These are phyloP conservation scores for Mythimna ferrago DNA, from an alignment of 2,888 invertebrate genomes.

Conservation along the genomic window DNA sequence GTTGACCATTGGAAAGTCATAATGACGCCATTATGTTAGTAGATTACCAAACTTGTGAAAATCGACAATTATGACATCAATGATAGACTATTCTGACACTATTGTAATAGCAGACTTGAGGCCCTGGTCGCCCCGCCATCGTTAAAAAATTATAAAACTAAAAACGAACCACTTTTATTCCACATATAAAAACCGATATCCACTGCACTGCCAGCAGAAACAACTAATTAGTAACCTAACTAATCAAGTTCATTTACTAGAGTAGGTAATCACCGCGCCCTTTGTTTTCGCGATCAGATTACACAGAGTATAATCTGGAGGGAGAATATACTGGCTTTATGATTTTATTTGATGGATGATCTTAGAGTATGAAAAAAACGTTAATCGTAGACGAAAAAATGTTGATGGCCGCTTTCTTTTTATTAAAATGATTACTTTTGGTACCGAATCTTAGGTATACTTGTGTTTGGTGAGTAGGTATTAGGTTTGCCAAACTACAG, in stretches of 20 bases:
- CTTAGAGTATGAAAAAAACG: constrained; percentile 16
- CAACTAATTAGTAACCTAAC: constrained; percentile 46
- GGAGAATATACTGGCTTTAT: constrained; percentile 43
- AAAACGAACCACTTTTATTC: no score
- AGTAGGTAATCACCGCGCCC: constrained; percentile 55
- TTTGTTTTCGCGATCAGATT: constrained; percentile 54
- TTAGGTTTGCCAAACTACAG: not conserved
- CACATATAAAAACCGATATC: constrained; percentile 1
- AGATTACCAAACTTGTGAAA: no score
- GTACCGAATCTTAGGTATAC: not conserved
- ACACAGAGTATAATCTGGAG: constrained; percentile 46
- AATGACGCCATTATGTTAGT: no score
- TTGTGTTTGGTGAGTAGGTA: not conserved
- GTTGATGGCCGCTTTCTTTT: not conserved
- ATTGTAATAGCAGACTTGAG: no score
- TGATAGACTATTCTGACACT: no score
- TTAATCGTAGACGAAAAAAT: constrained; percentile 26
- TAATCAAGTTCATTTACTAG: constrained; percentile 48
- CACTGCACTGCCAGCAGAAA: constrained; percentile 10
- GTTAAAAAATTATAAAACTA: no score
- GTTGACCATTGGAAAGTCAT: no score
- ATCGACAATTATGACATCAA: no score
- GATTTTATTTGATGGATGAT: constrained; percentile 47
- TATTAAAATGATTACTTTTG: not conserved
- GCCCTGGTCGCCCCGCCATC: no score